phyloP scores from a whole-genome alignment of 1,140 invertebrate species.

The Anastatus disparis region DNA sequence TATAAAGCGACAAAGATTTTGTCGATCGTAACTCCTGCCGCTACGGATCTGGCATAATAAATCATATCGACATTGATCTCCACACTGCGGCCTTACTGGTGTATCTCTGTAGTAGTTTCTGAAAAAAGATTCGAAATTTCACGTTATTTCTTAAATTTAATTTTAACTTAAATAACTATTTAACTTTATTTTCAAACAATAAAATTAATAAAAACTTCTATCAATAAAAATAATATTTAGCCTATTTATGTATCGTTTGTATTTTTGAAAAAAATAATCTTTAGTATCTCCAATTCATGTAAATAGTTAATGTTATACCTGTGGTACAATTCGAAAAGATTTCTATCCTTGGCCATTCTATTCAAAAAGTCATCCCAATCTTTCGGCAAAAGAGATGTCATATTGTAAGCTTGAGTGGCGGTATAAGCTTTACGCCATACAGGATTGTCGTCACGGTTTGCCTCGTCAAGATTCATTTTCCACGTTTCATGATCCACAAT shows the following conservation, averaged over 20 bases:
- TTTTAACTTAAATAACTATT: neutral
- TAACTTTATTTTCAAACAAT: neutral
- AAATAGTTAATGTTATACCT: constrained; percentile 12
- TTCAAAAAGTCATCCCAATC: constrained; percentile 34
- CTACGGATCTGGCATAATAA: constrained; percentile 86
- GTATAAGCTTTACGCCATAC: constrained; percentile 32
- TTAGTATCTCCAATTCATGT: too few species aligned
- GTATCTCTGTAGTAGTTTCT: constrained; percentile 92
- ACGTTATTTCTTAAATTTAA: neutral
- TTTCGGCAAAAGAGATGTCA: constrained; percentile 19
- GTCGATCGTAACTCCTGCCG: constrained; percentile 85
- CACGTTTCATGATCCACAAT: constrained; percentile 35
- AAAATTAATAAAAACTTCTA: neutral
- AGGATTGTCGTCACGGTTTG: constrained; percentile 25
- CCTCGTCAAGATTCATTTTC: constrained; percentile 38
- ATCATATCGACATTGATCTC: constrained; percentile 84
- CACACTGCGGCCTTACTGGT: constrained; percentile 79
- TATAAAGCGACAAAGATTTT: constrained; percentile 49
- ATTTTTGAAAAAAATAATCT: too few species aligned
- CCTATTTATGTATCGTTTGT: too few species aligned
- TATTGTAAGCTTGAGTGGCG: constrained; percentile 23
- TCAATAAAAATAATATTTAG: too few species aligned
- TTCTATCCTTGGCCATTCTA: neutral
- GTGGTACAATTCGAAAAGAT: constrained; percentile 30
- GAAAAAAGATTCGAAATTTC: constrained; percentile 60